Evolutionary conservation across 2,888 invertebrate species (phyloP).

Genomic region (Nomada fucata): DNA sequence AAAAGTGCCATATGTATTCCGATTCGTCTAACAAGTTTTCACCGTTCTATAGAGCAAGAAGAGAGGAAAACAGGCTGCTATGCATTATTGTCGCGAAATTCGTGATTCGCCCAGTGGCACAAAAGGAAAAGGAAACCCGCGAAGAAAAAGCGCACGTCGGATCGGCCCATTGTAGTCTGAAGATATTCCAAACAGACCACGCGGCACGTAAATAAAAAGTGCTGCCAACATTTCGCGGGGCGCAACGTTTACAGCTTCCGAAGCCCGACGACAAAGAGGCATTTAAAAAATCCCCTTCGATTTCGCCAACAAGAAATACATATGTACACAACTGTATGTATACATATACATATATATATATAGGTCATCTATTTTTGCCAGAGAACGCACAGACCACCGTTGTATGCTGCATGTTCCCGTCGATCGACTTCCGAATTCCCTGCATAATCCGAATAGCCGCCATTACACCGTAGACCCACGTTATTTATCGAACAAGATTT

Average conservation of each 20-base stretch:
- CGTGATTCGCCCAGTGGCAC: conserved; percentile 7
- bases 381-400: background rate
- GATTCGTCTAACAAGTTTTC: background rate
- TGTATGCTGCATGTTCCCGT: background rate
- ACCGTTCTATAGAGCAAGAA: background rate
- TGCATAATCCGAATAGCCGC: conserved; percentile 33
- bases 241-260: conserved; percentile 23
- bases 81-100: background rate
- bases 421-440: conserved; percentile 49
- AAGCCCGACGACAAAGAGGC: conserved; percentile 24
- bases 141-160: background rate
- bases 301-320: conserved; percentile 32
- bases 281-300: conserved; percentile 20
- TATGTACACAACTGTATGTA: background rate
- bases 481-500: conserved; percentile 57
- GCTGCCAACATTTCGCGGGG: conserved; percentile 3
- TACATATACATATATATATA: conserved; percentile 13
- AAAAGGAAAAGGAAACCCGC: background rate
- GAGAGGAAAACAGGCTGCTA: background rate
- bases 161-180: conserved; percentile 7
- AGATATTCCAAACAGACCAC: conserved; percentile 18
- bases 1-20: no score
- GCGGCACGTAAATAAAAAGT: conserved; percentile 32
- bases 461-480: conserved; percentile 17
- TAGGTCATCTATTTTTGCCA: conserved; percentile 48